Percentiles rank a stretch among this genome's conserved stretches.
These are phyloP conservation scores for Chloroceryle inda DNA, from an alignment of 2,797 vertebrate species.

Conservation along the genomic window DNA sequence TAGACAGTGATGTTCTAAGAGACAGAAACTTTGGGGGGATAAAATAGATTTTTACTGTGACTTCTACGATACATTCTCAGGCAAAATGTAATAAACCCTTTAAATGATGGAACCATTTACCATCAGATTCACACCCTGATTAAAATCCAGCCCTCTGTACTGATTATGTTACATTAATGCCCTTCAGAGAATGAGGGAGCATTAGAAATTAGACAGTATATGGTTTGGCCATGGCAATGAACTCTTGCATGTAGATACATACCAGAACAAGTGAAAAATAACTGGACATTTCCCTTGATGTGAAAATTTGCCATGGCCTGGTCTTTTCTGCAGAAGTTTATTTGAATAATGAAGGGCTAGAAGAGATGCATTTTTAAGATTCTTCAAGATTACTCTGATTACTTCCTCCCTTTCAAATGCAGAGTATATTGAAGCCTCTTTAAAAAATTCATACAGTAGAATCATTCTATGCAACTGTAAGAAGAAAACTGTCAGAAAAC, in stretches of 20 bases:
- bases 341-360: background rate
- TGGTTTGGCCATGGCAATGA: background rate
- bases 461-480: slow-evolving; percentile 75
- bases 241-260: background rate
- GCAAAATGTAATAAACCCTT: background rate
- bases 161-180: background rate
- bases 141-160: background rate
- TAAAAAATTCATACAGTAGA: slow-evolving; percentile 82
- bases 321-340: slow-evolving; percentile 28
- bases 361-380: slow-evolving; percentile 42
- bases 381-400: slow-evolving; percentile 70
- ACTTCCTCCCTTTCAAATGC: slow-evolving; percentile 71
- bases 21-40: background rate
- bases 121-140: background rate
- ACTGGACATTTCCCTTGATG: background rate
- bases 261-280: background rate
- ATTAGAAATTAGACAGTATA: background rate
- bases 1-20: background rate
- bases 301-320: background rate
- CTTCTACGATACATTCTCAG: background rate
- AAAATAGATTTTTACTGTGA: background rate
- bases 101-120: background rate
- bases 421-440: slow-evolving; percentile 75
- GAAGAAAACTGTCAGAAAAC: slow-evolving; percentile 84
- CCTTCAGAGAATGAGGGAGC: background rate